A percentile compares a stretch with the other conserved stretches of the same genome.
These are phyloP conservation scores for Mustela nigripes DNA, from an alignment of 2,113 vertebrate genomes.

Conservation along the genomic window DNA sequence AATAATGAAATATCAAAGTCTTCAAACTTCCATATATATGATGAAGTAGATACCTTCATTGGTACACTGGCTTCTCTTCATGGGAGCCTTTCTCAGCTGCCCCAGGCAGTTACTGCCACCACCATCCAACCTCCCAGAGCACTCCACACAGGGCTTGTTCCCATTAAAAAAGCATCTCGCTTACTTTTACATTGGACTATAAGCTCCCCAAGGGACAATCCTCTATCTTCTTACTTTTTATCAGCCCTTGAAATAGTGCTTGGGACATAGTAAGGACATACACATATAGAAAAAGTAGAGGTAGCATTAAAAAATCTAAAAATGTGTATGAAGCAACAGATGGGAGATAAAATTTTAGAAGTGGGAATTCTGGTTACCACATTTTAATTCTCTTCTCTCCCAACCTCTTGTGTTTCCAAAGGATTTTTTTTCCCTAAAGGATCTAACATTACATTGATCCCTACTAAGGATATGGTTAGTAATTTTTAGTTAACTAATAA, in stretches of 20 bases:
- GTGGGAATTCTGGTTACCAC: neutral
- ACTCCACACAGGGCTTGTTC: neutral
- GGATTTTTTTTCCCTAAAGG: neutral
- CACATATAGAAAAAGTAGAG: neutral
- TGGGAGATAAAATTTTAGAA: neutral
- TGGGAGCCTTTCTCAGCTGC: neutral
- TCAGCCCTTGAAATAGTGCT: neutral
- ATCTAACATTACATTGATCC: neutral
- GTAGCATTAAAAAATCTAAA: neutral
- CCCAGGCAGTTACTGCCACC: neutral
- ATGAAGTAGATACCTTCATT: neutral
- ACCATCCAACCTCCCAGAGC: neutral
- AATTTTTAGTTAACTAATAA: neutral
- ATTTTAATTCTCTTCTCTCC: neutral
- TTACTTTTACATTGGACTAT: neutral
- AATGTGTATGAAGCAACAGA: neutral
- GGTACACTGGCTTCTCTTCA: neutral
- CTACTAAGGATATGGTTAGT: neutral
- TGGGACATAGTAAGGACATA: neutral
- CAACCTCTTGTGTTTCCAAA: neutral
- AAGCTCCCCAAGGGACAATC: neutral
- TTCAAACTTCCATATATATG: neutral
- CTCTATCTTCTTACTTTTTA: neutral
- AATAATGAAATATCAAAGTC: neutral
- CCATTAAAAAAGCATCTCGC: neutral